Evolutionary conservation across 2,797 vertebrate genomes (phyloP), one percentile per base, ranked within the genome.

Genomic region (Ciconia nigra): DNA sequence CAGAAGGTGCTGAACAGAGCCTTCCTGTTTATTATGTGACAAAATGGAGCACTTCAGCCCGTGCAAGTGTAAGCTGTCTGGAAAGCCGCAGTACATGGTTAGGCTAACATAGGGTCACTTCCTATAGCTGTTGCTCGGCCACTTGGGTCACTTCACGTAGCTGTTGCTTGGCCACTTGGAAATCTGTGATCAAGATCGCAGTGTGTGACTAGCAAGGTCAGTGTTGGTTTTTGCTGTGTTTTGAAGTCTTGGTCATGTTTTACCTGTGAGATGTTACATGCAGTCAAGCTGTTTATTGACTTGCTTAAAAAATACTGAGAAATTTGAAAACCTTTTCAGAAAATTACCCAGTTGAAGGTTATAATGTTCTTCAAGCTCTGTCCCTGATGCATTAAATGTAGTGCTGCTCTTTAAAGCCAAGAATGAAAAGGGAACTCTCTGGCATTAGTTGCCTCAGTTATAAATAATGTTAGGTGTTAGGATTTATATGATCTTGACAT

Each of bases 381-480:
- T 70, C 84, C 70, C 79, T 88, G 57, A 86, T 83, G 57, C 78
- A 65, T 93, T 95, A 88, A 82, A 82, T 82, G 52, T 88, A 94
- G 61, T 65, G 29, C 49, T 90, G 69, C 89, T 97, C 96, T 97
- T 96, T 97, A 96, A 97, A 97, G 96, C 89, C 80, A 78, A 70
- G 89, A 89, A 93, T 89, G 95, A 93, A 88, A 94, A 93, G 72
- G 88, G 79, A 98, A 96, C 49, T 47, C 93, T 94, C 79, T 95
- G 96, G 92, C 91, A 92, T 80, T 87, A 77, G 89, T 94, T 96
- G 81, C 59, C 72, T 94, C 49, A 14, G 86, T 90, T 89, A 93
- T 94, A 96, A 97, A 96, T 96, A 89, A 90, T 72, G 46, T 80
- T 95, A 67, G 90, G 90, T 82, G 31, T 70, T 80, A 92, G 63